Evolutionary conservation across 2,888 invertebrate species (phyloP).

Genomic region (Encarsia formosa): DNA sequence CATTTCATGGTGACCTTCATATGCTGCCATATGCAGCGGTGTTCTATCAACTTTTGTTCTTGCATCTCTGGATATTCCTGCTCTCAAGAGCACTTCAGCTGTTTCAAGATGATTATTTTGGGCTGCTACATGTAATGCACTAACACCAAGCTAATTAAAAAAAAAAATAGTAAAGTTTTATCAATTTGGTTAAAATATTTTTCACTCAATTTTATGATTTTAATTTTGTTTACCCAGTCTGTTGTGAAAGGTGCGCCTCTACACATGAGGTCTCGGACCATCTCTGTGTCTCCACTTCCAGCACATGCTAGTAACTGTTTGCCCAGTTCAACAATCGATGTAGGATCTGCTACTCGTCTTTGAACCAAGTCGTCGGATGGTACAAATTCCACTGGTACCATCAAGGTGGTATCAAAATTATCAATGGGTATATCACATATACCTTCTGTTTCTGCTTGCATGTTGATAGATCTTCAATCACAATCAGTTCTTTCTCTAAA

Average conservation of each 20-base stretch:
- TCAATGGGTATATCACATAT: constrained; percentile 47
- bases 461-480: constrained; percentile 30
- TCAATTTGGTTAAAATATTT: background rate
- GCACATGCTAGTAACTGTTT: constrained; percentile 78
- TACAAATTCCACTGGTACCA: constrained; percentile 50
- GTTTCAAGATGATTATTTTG: constrained; percentile 76
- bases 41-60: constrained; percentile 90
- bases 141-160: constrained; percentile 71
- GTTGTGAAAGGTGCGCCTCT: constrained; percentile 89
- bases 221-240: constrained; percentile 70
- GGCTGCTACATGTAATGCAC: constrained; percentile 82
- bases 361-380: constrained; percentile 11
- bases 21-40: constrained; percentile 83
- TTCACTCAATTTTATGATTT: background rate
- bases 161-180: background rate
- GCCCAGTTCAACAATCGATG: constrained; percentile 71
- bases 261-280: constrained; percentile 73
- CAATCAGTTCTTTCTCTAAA: background rate
- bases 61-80: constrained; percentile 84
- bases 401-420: constrained; percentile 47
- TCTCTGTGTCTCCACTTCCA: constrained; percentile 71
- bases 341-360: constrained; percentile 35
- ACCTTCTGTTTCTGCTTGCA: constrained; percentile 49
- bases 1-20: constrained; percentile 75
- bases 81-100: constrained; percentile 75